A percentile compares a stretch with the other conserved stretches of the same genome.
These are phyloP conservation scores for Prochilodus magdalenae DNA, from an alignment of 2,113 vertebrate genomes.

Conservation along the genomic window DNA sequence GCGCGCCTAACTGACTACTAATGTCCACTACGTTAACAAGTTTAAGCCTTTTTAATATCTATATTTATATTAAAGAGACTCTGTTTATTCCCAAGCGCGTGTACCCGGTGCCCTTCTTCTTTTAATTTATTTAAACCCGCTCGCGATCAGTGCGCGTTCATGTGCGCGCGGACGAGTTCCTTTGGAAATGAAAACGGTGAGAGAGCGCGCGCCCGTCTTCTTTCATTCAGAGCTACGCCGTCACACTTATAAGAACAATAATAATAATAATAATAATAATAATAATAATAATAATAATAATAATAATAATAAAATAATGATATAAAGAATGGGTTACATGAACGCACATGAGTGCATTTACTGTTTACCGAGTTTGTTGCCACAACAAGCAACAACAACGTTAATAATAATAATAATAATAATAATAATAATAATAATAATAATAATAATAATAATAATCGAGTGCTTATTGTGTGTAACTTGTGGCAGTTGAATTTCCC, in stretches of 20 bases:
- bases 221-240: background rate
- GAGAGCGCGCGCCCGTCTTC: background rate
- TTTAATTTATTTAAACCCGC: too few species aligned
- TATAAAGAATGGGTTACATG: too few species aligned
- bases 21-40: too few species aligned
- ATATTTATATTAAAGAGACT: too few species aligned
- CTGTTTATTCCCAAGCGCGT: too few species aligned
- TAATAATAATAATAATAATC: background rate
- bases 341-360: too few species aligned
- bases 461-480: too few species aligned
- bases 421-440: constrained; percentile 1
- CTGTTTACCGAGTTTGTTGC: too few species aligned
- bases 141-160: background rate
- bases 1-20: too few species aligned
- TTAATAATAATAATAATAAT: background rate
- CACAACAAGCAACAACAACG: background rate
- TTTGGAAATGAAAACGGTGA: background rate
- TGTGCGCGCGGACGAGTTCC: background rate
- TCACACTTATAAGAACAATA: too few species aligned
- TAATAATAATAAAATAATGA: background rate
- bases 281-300: background rate
- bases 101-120: background rate
- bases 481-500: background rate
- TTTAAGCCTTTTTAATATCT: too few species aligned
- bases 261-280: too few species aligned